Percentiles rank a stretch among this genome's conserved stretches.
Conservation (phyloP, 2,888 invertebrate genomes). For the Dicycla oo region DNA sequence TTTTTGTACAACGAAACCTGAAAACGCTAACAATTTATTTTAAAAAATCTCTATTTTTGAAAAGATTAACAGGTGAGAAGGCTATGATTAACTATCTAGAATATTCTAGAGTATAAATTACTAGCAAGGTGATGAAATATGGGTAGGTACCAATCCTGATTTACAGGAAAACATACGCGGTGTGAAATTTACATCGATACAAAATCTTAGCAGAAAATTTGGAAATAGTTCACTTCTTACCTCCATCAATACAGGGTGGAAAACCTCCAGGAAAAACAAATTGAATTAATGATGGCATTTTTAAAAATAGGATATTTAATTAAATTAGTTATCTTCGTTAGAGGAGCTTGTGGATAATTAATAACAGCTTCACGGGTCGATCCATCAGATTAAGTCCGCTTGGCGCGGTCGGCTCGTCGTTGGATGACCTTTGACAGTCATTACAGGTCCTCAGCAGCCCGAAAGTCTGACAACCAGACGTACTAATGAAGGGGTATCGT, state of each 20-base stretch:
- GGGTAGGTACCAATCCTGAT: background rate
- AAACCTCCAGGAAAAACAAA: background rate
- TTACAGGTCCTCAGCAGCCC: too few relatives aligned
- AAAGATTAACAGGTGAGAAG: slow-evolving; percentile 34
- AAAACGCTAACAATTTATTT: background rate
- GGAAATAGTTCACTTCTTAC: slow-evolving; percentile 37
- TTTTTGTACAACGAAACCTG: background rate
- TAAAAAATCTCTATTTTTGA: slow-evolving; percentile 11
- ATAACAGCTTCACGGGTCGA: too few relatives aligned
- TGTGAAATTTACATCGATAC: slow-evolving; percentile 29
- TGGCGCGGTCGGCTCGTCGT: too few relatives aligned
- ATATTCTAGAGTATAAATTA: slow-evolving; percentile 63
- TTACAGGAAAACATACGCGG: slow-evolving; percentile 34
- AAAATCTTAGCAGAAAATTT: slow-evolving; percentile 11
- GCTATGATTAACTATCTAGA: slow-evolving; percentile 50
- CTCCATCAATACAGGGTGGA: background rate
- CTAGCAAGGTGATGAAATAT: slow-evolving; percentile 54
- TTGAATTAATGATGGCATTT: background rate
- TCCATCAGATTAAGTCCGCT: too few relatives aligned
- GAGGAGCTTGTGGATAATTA: too few relatives aligned
- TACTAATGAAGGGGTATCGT: too few relatives aligned
- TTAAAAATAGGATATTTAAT: background rate
- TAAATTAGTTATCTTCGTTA: background rate
- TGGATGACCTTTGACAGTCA: too few relatives aligned
- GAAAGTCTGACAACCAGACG: too few relatives aligned